These are phyloP conservation scores for Leptobrachium ailaonicum DNA, from an alignment of 2,113 vertebrate species.

Conservation along the genomic window DNA sequence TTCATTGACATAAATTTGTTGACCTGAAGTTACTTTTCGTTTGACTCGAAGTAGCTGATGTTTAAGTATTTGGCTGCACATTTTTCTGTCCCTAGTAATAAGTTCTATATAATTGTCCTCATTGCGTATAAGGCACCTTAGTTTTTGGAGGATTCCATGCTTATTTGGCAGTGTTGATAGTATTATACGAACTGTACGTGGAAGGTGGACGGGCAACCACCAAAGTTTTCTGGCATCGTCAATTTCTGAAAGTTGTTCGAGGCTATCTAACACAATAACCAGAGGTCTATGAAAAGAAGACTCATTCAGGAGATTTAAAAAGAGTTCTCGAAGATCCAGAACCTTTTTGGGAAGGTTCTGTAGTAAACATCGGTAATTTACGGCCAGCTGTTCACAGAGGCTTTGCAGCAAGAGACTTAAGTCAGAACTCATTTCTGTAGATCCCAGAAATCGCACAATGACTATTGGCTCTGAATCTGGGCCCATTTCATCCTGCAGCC, in stretches of 20 bases:
- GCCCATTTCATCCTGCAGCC: constrained; percentile 92
- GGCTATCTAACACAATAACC: constrained; percentile 88
- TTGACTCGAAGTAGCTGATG: constrained; percentile 90
- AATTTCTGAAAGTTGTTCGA: constrained; percentile 89
- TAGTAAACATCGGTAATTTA: constrained; percentile 91
- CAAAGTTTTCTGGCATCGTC: constrained; percentile 94
- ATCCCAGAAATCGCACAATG: constrained; percentile 90
- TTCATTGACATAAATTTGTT: constrained; percentile 97
- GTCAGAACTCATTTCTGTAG: constrained; percentile 83
- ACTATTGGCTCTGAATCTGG: constrained; percentile 93
- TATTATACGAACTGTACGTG: constrained; percentile 88
- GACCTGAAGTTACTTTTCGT: constrained; percentile 95
- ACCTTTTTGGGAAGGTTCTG: constrained; percentile 95
- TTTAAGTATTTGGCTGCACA: constrained; percentile 96
- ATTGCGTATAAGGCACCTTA: constrained; percentile 87
- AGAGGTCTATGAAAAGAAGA: constrained; percentile 89
- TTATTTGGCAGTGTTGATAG: constrained; percentile 96
- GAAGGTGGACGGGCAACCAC: constrained; percentile 95
- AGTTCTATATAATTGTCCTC: constrained; percentile 89
- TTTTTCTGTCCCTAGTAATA: constrained; percentile 86
- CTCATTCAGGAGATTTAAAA: constrained; percentile 91
- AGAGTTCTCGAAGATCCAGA: constrained; percentile 91
- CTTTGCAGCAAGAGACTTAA: constrained; percentile 90
- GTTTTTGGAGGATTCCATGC: constrained; percentile 92
- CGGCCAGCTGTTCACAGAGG: constrained; percentile 92